Base-by-base conservation (phyloP, 2,888 invertebrate genomes). In the Sinelater perroti region DNA sequence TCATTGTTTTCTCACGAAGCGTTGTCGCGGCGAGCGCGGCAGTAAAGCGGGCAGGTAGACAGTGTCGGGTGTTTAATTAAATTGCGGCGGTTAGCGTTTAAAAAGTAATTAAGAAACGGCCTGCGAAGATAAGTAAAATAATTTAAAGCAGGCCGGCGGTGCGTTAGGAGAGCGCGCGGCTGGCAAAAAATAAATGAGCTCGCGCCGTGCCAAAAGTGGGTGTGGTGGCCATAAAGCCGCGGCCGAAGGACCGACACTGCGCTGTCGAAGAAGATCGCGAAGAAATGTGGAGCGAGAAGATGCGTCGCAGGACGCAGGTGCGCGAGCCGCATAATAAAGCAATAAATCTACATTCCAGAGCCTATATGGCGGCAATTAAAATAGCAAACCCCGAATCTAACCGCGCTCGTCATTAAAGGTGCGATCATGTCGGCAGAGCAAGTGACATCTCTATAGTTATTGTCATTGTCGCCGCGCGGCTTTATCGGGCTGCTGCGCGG, bases 131-230 rank as follows among this genome's bases (percentile, higher is more conserved):
- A 59, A 57, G 56, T 58, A 60, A 62, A 65, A 65, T 63, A 64
- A 67, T 64, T 65, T 66, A 67, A 64, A 62, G 66, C 26, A 31
- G 52, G 38, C 52, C 35, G 66, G 58, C 63, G 58, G 49, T 53
- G 51, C 58, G 60, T 61, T 62, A 60, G 64, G 53, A 61, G 50
- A 50, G 40, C 56, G 56, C 46, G 42, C 35, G 63, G 52, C 51
- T n/a, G n/a, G 67, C 66, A 71, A 70, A 71, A 71, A 71, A 67
- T 68, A 69, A 69, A 71, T 69, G 66, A 67, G 67, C 62, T 63
- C 61, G 63, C 64, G 66, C 66, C 67, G 68, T 68, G 70, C 70
- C 66, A 70, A 71, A 70, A 69, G 70, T 67, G 66, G 70, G 70
- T 63, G 70, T 70, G 70, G 64, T 58, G 55, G 68, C 62, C 60